A percentile compares a stretch with the other conserved stretches of the same genome.
Evolutionary conservation across 2,888 invertebrate genomes (phyloP).

Genomic region (Emmelina monodactyla): DNA sequence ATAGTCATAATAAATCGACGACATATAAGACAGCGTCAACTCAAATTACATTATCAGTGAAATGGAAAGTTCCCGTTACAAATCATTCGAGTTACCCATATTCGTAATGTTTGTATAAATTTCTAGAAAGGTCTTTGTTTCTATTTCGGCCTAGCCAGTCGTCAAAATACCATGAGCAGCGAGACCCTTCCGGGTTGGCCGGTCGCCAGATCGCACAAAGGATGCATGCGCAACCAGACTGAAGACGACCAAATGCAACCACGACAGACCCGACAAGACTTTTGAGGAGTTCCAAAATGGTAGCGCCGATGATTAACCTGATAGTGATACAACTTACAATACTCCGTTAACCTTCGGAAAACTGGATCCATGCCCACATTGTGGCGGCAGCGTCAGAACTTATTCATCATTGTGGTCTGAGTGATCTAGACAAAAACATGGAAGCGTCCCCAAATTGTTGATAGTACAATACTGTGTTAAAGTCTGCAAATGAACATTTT

Average conservation of each 20-base stretch:
- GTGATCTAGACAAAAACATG: too few species aligned
- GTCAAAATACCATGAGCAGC: constrained; percentile 18
- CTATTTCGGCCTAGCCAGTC: constrained; percentile 16
- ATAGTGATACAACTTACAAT: constrained; percentile 1
- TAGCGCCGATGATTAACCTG: background rate
- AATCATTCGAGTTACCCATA: too few species aligned
- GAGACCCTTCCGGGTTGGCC: constrained; percentile 52
- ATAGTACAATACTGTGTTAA: too few species aligned
- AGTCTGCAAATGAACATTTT: too few species aligned
- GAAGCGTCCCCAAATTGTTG: too few species aligned
- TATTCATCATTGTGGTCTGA: too few species aligned
- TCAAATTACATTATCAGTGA: too few species aligned
- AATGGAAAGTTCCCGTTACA: too few species aligned
- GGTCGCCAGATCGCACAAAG: constrained; percentile 43
- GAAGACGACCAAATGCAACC: constrained; percentile 30
- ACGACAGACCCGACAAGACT: background rate
- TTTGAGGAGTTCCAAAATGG: background rate
- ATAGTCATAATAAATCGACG: too few species aligned
- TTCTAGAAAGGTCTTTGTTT: constrained; percentile 19
- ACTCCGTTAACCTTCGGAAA: background rate
- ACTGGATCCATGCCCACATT: constrained; percentile 1
- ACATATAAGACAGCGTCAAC: too few species aligned
- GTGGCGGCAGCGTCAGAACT: too few species aligned
- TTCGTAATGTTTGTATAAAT: constrained; percentile 7
- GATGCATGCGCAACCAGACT: constrained; percentile 26